Percentiles rank a stretch among this genome's conserved stretches.
These are phyloP conservation scores for Enteromius radiatus DNA, from an alignment of 2,797 vertebrate species.

Conservation along the genomic window DNA sequence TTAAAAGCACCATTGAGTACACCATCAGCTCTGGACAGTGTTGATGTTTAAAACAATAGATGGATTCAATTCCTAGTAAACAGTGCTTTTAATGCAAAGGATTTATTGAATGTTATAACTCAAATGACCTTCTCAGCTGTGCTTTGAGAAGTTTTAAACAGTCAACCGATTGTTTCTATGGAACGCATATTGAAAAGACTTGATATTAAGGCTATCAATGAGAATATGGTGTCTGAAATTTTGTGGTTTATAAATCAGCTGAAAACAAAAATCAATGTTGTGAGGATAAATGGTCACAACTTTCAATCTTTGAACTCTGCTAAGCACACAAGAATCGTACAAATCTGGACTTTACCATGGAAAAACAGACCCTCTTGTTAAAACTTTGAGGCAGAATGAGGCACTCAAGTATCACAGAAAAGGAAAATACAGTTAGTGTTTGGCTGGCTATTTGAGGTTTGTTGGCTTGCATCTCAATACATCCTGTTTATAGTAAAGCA, in stretches of 20 bases:
- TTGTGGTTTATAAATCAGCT: not conserved
- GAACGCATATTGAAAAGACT: not conserved
- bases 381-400: slow-evolving; percentile 52
- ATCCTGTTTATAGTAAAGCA: slow-evolving; percentile 25
- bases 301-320: slow-evolving; percentile 36
- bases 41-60: not conserved
- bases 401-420: slow-evolving; percentile 55
- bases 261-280: slow-evolving; percentile 15
- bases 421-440: slow-evolving; percentile 59
- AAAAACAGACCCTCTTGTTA: slow-evolving; percentile 39
- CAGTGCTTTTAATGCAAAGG: slow-evolving; percentile 38
- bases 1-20: slow-evolving; percentile 1
- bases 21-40: not conserved
- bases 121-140: not conserved
- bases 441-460: slow-evolving; percentile 59
- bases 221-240: not conserved
- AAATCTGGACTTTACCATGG: slow-evolving; percentile 27
- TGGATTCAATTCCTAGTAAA: slow-evolving; percentile 22
- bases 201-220: not conserved
- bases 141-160: not conserved
- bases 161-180: not conserved
- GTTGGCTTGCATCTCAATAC: slow-evolving; percentile 56
- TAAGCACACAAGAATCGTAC: slow-evolving; percentile 25
- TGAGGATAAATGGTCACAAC: slow-evolving; percentile 28
- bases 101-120: slow-evolving; percentile 26